These are phyloP conservation scores for Odontothrips loti DNA, from an alignment of 2,888 invertebrate species.

Conservation along the genomic window DNA sequence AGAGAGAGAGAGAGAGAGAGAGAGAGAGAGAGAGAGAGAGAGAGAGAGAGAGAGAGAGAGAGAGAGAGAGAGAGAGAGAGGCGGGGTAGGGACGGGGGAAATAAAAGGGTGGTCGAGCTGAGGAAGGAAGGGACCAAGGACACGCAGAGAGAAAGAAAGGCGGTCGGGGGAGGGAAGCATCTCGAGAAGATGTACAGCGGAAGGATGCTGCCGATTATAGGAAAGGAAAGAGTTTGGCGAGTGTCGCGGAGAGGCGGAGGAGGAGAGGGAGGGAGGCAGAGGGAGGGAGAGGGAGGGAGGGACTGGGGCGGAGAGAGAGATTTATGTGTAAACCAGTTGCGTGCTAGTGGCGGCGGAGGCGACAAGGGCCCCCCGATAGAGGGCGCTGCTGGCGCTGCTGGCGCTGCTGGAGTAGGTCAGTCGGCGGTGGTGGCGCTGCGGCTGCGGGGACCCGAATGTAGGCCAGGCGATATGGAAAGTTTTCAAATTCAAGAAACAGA, in stretches of 20 bases:
- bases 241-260: not conserved
- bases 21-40: no score
- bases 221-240: conserved; percentile 26
- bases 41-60: not conserved
- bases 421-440: no score
- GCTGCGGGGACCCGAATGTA: no score
- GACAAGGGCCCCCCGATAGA: not conserved
- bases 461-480: no score
- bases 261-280: not conserved
- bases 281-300: not conserved
- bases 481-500: no score
- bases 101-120: no score
- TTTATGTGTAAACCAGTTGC: conserved; percentile 26
- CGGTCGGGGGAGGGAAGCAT: not conserved
- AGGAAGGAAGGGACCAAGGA: no score
- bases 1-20: not conserved
- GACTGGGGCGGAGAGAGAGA: not conserved
- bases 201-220: conserved; percentile 26
- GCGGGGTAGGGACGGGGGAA: not conserved
- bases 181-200: conserved; percentile 24
- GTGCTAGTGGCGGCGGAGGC: not conserved
- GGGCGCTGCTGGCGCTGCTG: not conserved
- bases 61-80: not conserved
- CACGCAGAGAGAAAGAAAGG: not conserved
- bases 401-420: no score